These are phyloP conservation scores for Amblyopsis rosae DNA, from an alignment of 2,113 vertebrate species.

Conservation along the genomic window DNA sequence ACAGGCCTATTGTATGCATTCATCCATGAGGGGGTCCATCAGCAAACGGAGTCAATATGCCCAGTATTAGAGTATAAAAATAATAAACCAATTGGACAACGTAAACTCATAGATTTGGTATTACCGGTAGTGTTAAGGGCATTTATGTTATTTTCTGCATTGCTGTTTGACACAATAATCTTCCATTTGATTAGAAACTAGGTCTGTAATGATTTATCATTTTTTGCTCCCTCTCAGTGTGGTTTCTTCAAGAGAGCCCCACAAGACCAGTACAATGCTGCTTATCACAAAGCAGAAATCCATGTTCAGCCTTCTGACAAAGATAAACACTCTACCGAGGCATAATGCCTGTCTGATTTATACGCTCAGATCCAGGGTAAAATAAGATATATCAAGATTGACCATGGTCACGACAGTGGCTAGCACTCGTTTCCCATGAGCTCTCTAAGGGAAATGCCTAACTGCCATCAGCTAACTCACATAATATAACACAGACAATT, in stretches of 20 bases:
- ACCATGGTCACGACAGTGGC: slow-evolving; percentile 69
- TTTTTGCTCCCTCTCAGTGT: slow-evolving; percentile 93
- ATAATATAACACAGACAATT: slow-evolving; percentile 37
- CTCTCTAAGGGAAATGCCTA: slow-evolving; percentile 26
- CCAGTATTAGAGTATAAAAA: too few relatives aligned
- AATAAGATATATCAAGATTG: slow-evolving; percentile 78
- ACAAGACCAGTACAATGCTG: slow-evolving; percentile 93
- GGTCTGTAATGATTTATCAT: slow-evolving; percentile 77
- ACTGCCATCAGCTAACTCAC: slow-evolving; percentile 22
- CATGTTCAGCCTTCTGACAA: slow-evolving; percentile 99
- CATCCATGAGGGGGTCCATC: too few relatives aligned
- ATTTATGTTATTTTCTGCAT: too few relatives aligned
- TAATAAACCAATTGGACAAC: too few relatives aligned
- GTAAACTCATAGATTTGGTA: too few relatives aligned
- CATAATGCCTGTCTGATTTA: slow-evolving; percentile 86
- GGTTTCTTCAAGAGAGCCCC: slow-evolving; percentile 99
- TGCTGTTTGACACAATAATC: too few relatives aligned
- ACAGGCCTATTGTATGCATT: too few relatives aligned
- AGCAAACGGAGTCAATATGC: too few relatives aligned
- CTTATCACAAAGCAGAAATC: slow-evolving; percentile 99
- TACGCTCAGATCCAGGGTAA: slow-evolving; percentile 89
- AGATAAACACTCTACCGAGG: slow-evolving; percentile 97
- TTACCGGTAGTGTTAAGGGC: too few relatives aligned
- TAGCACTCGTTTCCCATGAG: slow-evolving; percentile 65
- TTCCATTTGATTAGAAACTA: background rate